phyloP scores from a whole-genome alignment of 92 coral and sea anemone genomes.

The Porites evermanni region DNA sequence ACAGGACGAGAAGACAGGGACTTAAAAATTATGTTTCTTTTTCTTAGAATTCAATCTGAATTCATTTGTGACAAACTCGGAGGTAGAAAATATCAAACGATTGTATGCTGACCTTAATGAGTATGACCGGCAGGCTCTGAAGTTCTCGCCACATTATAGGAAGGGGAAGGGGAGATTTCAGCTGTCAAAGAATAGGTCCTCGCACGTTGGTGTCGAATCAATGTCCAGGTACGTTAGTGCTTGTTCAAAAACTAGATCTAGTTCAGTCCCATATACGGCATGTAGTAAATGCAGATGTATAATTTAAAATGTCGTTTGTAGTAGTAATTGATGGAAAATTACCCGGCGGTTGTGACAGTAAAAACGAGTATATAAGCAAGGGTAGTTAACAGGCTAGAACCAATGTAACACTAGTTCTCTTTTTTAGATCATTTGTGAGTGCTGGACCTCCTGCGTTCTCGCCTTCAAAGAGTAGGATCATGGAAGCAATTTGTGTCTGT shows the following conservation, averaged over 20 bases:
- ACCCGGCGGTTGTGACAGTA: too few species aligned
- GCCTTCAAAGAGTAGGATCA: slow-evolving; percentile 51
- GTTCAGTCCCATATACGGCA: too few species aligned
- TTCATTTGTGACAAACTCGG: slow-evolving; percentile 11
- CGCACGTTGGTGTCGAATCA: slow-evolving; percentile 15
- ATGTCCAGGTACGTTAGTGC: background rate
- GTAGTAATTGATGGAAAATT: too few species aligned
- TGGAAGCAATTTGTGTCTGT: slow-evolving; percentile 46
- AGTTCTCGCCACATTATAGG: background rate
- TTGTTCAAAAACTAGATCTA: too few species aligned
- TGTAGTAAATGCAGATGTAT: too few species aligned
- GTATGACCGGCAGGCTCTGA: slow-evolving; percentile 32
- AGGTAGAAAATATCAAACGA: slow-evolving; percentile 27
- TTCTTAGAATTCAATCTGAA: background rate
- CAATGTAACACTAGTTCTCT: background rate
- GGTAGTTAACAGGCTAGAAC: background rate
- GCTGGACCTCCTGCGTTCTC: slow-evolving; percentile 46
- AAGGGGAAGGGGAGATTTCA: slow-evolving; percentile 20
- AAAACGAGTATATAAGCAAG: background rate
- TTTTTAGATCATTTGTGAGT: slow-evolving; percentile 51
- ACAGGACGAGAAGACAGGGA: too few species aligned
- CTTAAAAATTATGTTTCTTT: background rate
- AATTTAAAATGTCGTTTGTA: too few species aligned
- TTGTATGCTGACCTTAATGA: slow-evolving; percentile 34
- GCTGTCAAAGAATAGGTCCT: slow-evolving; percentile 9